Conservation (phyloP, 2,113 vertebrate genomes). For the Gila orcuttii region DNA sequence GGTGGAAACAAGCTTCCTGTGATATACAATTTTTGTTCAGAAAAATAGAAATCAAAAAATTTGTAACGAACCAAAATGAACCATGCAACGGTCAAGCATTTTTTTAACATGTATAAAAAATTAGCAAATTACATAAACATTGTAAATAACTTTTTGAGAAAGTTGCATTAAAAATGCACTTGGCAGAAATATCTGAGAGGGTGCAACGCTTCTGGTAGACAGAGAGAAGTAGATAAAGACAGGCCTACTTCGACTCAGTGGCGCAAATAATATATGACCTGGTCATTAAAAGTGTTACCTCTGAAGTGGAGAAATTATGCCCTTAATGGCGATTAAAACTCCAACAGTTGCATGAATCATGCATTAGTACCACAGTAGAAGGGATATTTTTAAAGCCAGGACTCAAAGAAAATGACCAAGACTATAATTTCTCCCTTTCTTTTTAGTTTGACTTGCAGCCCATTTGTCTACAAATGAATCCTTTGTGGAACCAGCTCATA, state of each 20-base stretch:
- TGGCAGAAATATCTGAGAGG: background rate
- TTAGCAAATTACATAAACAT: no score
- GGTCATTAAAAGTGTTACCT: constrained; percentile 50
- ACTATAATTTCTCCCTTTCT: constrained; percentile 39
- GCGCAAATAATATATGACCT: constrained; percentile 51
- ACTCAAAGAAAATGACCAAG: constrained; percentile 46
- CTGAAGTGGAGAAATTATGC: constrained; percentile 55
- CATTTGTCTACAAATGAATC: constrained; percentile 45
- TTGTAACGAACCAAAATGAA: no score
- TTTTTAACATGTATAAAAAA: background rate
- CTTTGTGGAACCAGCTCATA: constrained; percentile 42
- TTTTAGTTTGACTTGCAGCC: constrained; percentile 21
- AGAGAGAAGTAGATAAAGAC: constrained; percentile 30
- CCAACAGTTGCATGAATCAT: constrained; percentile 53
- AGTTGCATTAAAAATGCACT: background rate
- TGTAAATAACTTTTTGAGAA: background rate
- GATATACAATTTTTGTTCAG: no score
- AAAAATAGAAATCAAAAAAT: no score
- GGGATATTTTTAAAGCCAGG: constrained; percentile 46
- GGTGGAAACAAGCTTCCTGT: no score
- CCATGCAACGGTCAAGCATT: no score
- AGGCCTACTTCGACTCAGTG: constrained; percentile 25
- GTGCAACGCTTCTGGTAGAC: background rate
- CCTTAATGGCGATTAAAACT: constrained; percentile 52
- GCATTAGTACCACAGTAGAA: constrained; percentile 37